phyloP scores from a whole-genome alignment of 1,140 invertebrate genomes.

The Heliothis subflexa region DNA sequence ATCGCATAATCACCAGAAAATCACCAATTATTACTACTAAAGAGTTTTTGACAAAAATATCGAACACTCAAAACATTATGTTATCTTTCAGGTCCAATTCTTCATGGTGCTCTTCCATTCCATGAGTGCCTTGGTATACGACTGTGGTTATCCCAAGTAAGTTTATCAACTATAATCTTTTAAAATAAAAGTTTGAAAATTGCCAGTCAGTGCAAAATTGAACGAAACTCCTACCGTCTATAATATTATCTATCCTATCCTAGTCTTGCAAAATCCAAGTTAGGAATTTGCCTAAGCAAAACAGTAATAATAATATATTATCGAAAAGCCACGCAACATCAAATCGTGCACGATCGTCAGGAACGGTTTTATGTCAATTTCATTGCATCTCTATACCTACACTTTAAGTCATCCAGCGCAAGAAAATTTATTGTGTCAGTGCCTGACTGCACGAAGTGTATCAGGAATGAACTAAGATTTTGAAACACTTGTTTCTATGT shows the following conservation, averaged over 20 bases:
- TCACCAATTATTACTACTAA: no score
- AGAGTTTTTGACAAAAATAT: not conserved
- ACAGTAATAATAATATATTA: not conserved
- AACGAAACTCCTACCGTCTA: not conserved
- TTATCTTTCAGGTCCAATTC: conserved; percentile 90
- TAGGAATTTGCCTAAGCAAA: not conserved
- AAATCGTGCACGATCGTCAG: not conserved
- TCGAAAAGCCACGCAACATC: conserved; percentile 1
- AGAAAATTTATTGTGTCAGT: not conserved
- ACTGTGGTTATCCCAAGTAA: conserved; percentile 92
- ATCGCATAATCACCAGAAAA: no score
- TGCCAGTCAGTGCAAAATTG: not conserved
- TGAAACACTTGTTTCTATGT: not conserved
- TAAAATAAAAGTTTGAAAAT: not conserved
- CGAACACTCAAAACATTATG: conserved; percentile 31
- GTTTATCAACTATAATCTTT: conserved; percentile 43
- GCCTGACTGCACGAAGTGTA: not conserved
- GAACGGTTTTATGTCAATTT: conserved; percentile 9
- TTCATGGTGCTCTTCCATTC: conserved; percentile 91
- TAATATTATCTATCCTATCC: not conserved
- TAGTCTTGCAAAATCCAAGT: not conserved
- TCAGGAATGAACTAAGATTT: not conserved
- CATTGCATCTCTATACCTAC: not conserved
- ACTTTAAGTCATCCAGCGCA: not conserved
- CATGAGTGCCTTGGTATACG: conserved; percentile 90